A percentile compares a stretch with the other conserved stretches of the same genome.
Conservation (phyloP, 2,797 vertebrate genomes). For the Cyprinodon diabolis region DNA sequence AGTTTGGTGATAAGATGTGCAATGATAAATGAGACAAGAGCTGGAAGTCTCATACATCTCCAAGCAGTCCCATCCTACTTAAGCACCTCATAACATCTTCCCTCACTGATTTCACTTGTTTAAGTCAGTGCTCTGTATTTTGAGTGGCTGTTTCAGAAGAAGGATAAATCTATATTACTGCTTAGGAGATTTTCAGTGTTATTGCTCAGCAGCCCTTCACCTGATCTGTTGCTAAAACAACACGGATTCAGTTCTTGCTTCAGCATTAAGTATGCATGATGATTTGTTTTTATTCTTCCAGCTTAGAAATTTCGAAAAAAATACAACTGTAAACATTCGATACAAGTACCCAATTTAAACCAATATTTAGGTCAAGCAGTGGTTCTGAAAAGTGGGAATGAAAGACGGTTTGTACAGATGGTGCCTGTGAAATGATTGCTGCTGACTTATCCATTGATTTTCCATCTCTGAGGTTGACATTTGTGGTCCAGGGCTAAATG, state of each 20-base stretch:
- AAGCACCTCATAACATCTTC: neutral
- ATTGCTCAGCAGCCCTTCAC: constrained; percentile 14
- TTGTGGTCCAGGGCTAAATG: constrained; percentile 9
- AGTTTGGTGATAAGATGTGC: constrained; percentile 43
- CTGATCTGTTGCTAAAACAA: neutral
- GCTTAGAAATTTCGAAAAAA: neutral
- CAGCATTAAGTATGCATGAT: constrained; percentile 3
- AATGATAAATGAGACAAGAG: constrained; percentile 46
- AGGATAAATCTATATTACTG: constrained; percentile 44
- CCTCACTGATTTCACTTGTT: constrained; percentile 26
- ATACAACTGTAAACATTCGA: neutral
- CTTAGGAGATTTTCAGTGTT: constrained; percentile 51
- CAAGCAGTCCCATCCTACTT: constrained; percentile 4
- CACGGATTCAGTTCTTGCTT: neutral
- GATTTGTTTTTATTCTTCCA: neutral
- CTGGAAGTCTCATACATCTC: constrained; percentile 24
- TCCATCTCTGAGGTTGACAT: constrained; percentile 15
- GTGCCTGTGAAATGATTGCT: constrained; percentile 1
- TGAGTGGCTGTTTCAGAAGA: constrained; percentile 2
- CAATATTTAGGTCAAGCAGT: neutral
- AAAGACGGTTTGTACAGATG: constrained; percentile 10
- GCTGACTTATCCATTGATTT: constrained; percentile 16
- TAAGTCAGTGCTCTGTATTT: constrained; percentile 18
- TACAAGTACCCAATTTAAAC: neutral
- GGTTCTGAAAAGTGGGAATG: neutral